These are phyloP conservation scores for Lordiphosa andalusiaca DNA, from an alignment of 2,888 invertebrate species.

Conservation along the genomic window DNA sequence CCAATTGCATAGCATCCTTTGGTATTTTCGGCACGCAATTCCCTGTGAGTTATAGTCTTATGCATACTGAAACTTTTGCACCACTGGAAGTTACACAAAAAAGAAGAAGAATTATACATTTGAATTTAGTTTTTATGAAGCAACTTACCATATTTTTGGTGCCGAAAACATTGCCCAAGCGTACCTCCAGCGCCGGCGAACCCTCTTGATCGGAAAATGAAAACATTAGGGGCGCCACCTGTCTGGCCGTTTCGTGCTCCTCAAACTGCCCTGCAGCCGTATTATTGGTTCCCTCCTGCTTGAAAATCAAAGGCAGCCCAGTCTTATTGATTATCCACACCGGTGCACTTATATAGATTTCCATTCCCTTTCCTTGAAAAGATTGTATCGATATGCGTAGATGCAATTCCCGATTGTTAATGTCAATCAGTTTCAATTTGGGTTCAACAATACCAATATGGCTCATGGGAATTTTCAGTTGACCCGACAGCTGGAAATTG, in stretches of 20 bases:
- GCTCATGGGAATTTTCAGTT: constrained; percentile 82
- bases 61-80: constrained; percentile 93
- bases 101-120: background rate
- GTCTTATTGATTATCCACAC: constrained; percentile 98
- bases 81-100: constrained; percentile 83
- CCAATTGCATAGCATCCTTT: constrained; percentile 86
- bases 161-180: constrained; percentile 87
- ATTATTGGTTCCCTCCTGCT: constrained; percentile 89
- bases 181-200: constrained; percentile 87
- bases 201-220: constrained; percentile 95
- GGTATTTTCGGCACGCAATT: constrained; percentile 81
- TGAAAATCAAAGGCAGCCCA: constrained; percentile 96
- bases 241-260: constrained; percentile 96
- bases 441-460: constrained; percentile 83
- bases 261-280: constrained; percentile 94
- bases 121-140: constrained; percentile 1
- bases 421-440: constrained; percentile 88
- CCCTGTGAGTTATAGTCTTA: constrained; percentile 87
- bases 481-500: constrained; percentile 88
- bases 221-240: constrained; percentile 95
- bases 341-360: constrained; percentile 89
- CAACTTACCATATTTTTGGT: constrained; percentile 81
- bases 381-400: constrained; percentile 86
- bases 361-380: constrained; percentile 83
- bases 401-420: constrained; percentile 86